Conservation (phyloP, 2,888 invertebrate species). For the Pandemis corylana region DNA sequence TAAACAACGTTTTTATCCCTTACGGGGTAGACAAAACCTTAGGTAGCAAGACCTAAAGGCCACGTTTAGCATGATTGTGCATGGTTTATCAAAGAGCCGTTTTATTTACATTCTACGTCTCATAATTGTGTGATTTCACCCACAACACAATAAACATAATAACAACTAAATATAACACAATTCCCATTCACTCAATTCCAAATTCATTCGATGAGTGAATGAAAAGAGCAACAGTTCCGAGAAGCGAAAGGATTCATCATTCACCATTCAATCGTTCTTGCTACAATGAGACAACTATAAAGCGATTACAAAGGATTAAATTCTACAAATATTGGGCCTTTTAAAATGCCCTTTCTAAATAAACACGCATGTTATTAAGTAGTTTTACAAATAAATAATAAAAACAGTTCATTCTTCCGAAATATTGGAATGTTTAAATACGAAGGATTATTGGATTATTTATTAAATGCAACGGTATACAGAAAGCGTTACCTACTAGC, state of each 20-base stretch:
- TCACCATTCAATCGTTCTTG: conserved; percentile 14
- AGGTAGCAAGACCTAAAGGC: no score
- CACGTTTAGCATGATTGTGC: no score
- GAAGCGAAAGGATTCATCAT: conserved; percentile 35
- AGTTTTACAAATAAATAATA: neutral
- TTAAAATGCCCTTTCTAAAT: neutral
- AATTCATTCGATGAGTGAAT: conserved; percentile 12
- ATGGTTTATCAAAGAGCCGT: no score
- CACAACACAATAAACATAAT: neutral
- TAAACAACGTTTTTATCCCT: no score
- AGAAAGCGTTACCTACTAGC: no score
- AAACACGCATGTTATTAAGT: neutral
- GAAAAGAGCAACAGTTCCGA: conserved; percentile 14
- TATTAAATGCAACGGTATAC: no score
- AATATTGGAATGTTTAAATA: no score
- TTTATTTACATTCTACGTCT: no score
- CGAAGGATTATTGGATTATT: no score
- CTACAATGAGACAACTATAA: neutral
- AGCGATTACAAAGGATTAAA: conserved; percentile 31
- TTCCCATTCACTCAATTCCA: conserved; percentile 10
- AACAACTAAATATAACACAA: conserved; percentile 10
- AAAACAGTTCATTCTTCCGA: no score
- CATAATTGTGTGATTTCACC: neutral
- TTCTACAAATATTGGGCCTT: conserved; percentile 18
- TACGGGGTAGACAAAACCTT: no score